Conservation (phyloP, 2,797 vertebrate genomes). For the Hoplostethus atlanticus region DNA sequence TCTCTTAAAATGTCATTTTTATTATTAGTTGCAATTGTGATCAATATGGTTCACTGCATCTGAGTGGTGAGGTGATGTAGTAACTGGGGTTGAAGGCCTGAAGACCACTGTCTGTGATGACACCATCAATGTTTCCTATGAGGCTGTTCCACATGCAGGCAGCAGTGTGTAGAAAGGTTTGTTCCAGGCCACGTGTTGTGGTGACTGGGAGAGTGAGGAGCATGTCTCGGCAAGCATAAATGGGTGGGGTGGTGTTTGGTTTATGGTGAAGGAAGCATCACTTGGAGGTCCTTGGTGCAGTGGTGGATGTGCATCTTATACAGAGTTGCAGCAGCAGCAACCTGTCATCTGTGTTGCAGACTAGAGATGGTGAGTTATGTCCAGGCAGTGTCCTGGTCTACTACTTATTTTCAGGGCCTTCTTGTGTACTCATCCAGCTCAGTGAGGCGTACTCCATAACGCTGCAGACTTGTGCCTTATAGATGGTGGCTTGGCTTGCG, state of each 20-base stretch:
- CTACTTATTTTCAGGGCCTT: neutral
- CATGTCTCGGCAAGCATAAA: neutral
- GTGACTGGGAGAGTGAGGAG: neutral
- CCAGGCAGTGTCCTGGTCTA: neutral
- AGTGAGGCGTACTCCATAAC: neutral
- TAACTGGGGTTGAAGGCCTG: no score
- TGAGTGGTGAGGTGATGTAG: no score
- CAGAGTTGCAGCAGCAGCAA: neutral
- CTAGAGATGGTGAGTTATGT: neutral
- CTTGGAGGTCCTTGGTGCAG: neutral
- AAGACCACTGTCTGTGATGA: no score
- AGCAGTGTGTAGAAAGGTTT: no score
- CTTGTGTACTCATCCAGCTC: constrained; percentile 1
- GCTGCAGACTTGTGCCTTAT: no score
- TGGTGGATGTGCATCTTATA: neutral
- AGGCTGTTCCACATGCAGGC: no score
- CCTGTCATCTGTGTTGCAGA: neutral
- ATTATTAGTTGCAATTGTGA: no score
- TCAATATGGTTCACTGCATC: no score
- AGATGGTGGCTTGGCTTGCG: no score
- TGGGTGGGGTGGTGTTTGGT: neutral
- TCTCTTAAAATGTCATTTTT: no score
- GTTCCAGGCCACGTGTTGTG: neutral
- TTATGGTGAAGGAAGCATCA: neutral
- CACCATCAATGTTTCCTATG: no score